Percentiles rank a stretch among this genome's conserved stretches.
phyloP scores from a whole-genome alignment of 2,797 vertebrate genomes.

The Paedocypris micromegethes region DNA sequence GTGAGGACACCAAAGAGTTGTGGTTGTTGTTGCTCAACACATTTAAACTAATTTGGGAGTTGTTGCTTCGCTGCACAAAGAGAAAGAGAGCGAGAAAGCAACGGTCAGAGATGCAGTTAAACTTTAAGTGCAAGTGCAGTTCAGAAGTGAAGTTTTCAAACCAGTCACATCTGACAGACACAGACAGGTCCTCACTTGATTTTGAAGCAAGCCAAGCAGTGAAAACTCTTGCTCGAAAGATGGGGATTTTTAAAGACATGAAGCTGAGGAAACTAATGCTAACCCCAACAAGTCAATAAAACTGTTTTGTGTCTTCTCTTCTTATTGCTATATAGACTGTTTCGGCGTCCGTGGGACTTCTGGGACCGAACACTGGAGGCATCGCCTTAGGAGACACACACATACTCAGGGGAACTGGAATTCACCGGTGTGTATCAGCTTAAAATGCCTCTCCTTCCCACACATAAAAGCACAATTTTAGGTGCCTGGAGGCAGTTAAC shows the following conservation, averaged over 20 bases:
- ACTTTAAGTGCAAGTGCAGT: background rate
- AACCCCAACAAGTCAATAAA: background rate
- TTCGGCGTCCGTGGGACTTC: constrained; percentile 21
- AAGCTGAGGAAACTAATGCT: constrained; percentile 8
- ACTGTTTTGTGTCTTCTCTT: background rate
- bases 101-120: background rate
- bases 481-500: background rate
- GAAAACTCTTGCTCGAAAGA: background rate
- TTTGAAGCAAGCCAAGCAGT: background rate
- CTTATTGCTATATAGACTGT: constrained; percentile 2
- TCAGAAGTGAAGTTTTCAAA: constrained; percentile 14
- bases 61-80: background rate
- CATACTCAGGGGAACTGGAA: constrained; percentile 9
- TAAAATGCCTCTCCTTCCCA: constrained; percentile 6
- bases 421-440: constrained; percentile 12
- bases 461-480: constrained; percentile 7
- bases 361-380: background rate
- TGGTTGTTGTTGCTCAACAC: constrained; percentile 2
- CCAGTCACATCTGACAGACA: background rate
- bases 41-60: constrained; percentile 10
- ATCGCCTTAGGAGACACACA: constrained; percentile 32
- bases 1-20: background rate
- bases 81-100: background rate
- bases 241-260: background rate
- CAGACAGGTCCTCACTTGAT: constrained; percentile 20